Base-by-base conservation (phyloP, 2,797 vertebrate species). In the Pelodytes ibericus region DNA sequence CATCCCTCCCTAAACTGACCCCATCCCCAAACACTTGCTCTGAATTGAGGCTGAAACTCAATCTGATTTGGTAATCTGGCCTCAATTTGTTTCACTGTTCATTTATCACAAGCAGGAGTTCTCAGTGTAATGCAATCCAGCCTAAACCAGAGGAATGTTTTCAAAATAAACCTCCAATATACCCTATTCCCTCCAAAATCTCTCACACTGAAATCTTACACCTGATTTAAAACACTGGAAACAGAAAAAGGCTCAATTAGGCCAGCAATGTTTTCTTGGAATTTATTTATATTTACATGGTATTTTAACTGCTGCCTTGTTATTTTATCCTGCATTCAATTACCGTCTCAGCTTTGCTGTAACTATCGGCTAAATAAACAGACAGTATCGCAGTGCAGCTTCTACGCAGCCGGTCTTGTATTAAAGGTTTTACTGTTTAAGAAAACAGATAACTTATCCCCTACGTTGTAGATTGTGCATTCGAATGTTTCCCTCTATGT, bases 251-350 rank as follows among this genome's bases (percentile, higher is more conserved):
- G 51, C 63, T 25, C 81, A 71, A 81, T 83, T 83, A 13, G 31
- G 6, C 80, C 31, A 82, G 27, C 15, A 82, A 80, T 62, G 74
- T 18, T 79, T 58, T 82, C 65, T 70, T 13, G 24, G 36, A 85
- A 77, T 83, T 83, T 87, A 82, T 85, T 88, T 83, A 78, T 76
- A 80, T 84, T 82, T 68, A 57, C 66, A 74, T 65, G 61, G 2
- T 60, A 81, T 80, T 84, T 85, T 74, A 83, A 86, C 44, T 82
- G 81, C 15, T 11, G 9, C 80, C 41, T 78, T 83, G 62, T 81
- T 89, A 76, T 78, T 85, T 33, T 86, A 83, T 82, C 30, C 33
- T 84, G 27, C 49, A 67, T 81, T 86, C 68, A 80, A 78, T 84
- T 86, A 83, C 30, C 80, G 44, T 82, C 74, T 29, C 27, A 62